These are phyloP conservation scores for Hoplostethus mediterraneus DNA, from an alignment of 2,797 vertebrate species.

Conservation along the genomic window DNA sequence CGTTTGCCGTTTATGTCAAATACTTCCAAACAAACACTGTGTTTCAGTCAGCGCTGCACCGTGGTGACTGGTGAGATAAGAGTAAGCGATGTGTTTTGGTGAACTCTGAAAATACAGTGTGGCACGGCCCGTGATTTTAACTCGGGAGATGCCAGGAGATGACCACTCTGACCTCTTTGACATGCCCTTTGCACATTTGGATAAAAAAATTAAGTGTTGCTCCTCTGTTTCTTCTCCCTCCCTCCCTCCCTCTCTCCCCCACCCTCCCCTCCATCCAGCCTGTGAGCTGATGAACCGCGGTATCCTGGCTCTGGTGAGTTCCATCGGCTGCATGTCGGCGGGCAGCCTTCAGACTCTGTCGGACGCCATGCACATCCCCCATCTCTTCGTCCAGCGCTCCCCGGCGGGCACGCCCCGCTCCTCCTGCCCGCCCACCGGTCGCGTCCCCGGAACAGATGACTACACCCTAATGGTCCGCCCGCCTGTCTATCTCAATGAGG, in stretches of 20 bases:
- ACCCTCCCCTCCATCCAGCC: slow-evolving; percentile 81
- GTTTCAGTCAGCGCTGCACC: slow-evolving; percentile 26
- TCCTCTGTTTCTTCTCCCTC: slow-evolving; percentile 2
- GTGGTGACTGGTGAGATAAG: slow-evolving; percentile 33
- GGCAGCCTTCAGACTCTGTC: slow-evolving; percentile 94
- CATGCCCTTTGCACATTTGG: neutral
- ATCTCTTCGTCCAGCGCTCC: slow-evolving; percentile 96
- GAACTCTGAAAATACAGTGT: too few species aligned
- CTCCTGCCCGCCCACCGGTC: slow-evolving; percentile 90
- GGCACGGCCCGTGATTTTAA: too few species aligned
- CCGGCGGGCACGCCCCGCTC: slow-evolving; percentile 91
- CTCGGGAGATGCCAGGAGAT: too few species aligned
- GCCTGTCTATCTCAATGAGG: slow-evolving; percentile 96
- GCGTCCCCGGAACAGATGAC: slow-evolving; percentile 88
- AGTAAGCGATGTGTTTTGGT: slow-evolving; percentile 13
- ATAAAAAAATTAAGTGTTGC: slow-evolving; percentile 28
- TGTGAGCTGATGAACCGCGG: slow-evolving; percentile 99
- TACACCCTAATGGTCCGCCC: slow-evolving; percentile 97
- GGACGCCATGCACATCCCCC: slow-evolving; percentile 99
- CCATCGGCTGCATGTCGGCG: slow-evolving; percentile 96
- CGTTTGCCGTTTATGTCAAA: slow-evolving; percentile 32
- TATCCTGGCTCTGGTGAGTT: slow-evolving; percentile 97
- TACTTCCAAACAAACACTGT: neutral
- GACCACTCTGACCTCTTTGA: neutral
- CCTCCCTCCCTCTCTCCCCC: neutral